Conservation (phyloP, 2,888 invertebrate species). For the Cantharis nigra region DNA sequence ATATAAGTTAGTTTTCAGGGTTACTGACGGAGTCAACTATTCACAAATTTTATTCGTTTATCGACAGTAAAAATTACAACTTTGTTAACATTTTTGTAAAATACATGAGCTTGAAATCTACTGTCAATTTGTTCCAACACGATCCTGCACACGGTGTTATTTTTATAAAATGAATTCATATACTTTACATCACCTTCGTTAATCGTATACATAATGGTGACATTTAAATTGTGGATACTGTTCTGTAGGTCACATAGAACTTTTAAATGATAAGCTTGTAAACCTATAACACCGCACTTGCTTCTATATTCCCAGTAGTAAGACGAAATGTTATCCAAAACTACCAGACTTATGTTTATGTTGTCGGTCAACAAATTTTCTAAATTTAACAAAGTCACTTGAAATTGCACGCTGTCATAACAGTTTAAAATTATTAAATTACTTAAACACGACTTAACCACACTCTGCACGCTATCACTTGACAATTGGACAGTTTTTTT, state of each 20-base stretch:
- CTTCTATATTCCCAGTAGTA: constrained; percentile 56
- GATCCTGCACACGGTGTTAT: neutral
- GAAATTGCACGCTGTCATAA: constrained; percentile 51
- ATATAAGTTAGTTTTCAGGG: neutral
- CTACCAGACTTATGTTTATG: constrained; percentile 53
- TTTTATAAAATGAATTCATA: neutral
- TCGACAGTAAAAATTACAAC: neutral
- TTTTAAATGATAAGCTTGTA: constrained; percentile 14
- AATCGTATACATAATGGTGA: constrained; percentile 9
- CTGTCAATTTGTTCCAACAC: neutral
- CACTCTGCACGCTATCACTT: constrained; percentile 32
- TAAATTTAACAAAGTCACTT: constrained; percentile 49
- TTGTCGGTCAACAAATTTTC: constrained; percentile 53
- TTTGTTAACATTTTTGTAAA: neutral
- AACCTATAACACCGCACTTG: constrained; percentile 22
- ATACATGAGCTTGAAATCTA: neutral
- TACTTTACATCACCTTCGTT: neutral
- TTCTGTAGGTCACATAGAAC: constrained; percentile 7
- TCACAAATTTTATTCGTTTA: constrained; percentile 5
- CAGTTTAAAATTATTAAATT: constrained; percentile 53
- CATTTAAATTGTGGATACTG: constrained; percentile 5
- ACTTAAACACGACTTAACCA: constrained; percentile 46
- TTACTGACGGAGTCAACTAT: neutral
- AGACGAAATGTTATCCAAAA: constrained; percentile 58
- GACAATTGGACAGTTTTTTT: constrained; percentile 15